Evolutionary conservation across 2,888 invertebrate species (phyloP).

Genomic region (Orthonevra nobilis): DNA sequence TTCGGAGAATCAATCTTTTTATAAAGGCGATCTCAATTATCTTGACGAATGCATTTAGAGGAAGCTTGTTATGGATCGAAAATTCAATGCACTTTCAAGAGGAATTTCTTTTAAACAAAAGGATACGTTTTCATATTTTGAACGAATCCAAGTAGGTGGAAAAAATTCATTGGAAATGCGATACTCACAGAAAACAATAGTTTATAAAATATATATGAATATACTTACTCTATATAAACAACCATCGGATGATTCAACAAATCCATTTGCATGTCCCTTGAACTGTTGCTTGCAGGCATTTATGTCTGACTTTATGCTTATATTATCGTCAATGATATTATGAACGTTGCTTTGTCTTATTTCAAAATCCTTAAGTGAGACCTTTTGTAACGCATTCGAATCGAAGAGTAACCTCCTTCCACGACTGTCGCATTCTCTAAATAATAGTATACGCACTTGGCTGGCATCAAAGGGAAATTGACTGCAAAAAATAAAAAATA

Average conservation of each 20-base stretch:
- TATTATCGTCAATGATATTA: slow-evolving; percentile 56
- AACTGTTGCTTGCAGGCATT: slow-evolving; percentile 30
- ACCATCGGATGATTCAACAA: slow-evolving; percentile 84
- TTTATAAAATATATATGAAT: too few species aligned
- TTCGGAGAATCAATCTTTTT: too few species aligned
- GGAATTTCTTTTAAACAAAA: too few species aligned
- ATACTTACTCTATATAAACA: slow-evolving; percentile 84
- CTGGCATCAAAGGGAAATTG: slow-evolving; percentile 84
- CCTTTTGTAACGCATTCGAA: slow-evolving; percentile 86
- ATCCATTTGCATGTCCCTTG: slow-evolving; percentile 77
- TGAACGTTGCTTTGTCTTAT: slow-evolving; percentile 44
- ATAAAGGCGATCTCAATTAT: too few species aligned
- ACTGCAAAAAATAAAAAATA: slow-evolving; percentile 72
- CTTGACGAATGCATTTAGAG: too few species aligned
- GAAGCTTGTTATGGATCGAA: too few species aligned
- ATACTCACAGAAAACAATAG: too few species aligned
- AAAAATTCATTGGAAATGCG: too few species aligned
- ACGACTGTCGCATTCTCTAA: slow-evolving; percentile 91
- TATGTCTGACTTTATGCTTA: slow-evolving; percentile 44
- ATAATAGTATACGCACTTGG: slow-evolving; percentile 90
- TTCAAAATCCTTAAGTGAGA: slow-evolving; percentile 79
- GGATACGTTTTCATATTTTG: too few species aligned
- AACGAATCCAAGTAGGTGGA: too few species aligned
- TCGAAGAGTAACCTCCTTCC: slow-evolving; percentile 92
- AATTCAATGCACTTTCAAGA: too few species aligned